These are phyloP conservation scores for Corythornis cristatus DNA, from an alignment of 2,113 vertebrate genomes.

Conservation along the genomic window DNA sequence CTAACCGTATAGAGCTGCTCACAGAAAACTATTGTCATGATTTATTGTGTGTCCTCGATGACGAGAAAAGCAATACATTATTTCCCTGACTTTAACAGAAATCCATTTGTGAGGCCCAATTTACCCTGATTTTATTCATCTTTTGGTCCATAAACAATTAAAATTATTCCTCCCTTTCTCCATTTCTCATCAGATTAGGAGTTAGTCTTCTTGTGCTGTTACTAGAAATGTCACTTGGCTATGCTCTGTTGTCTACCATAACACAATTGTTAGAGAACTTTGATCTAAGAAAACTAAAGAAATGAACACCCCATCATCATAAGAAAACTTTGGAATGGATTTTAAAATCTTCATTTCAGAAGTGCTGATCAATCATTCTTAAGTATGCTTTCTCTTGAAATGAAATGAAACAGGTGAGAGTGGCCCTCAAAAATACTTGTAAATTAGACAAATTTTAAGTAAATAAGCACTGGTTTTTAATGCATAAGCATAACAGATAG, in stretches of 20 bases:
- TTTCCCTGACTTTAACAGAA: not conserved
- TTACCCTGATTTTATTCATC: not conserved
- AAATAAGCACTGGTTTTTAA: not conserved
- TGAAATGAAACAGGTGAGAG: not conserved
- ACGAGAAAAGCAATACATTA: not conserved
- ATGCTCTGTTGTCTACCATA: not conserved
- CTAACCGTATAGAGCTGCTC: not conserved
- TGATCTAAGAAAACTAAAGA: not conserved
- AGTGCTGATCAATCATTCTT: not conserved
- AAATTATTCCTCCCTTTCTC: not conserved
- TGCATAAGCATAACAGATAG: not conserved
- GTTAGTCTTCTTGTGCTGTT: not conserved
- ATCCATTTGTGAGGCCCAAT: not conserved
- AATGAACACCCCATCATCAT: not conserved
- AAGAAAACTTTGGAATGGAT: not conserved
- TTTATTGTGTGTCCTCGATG: not conserved
- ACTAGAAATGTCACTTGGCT: not conserved
- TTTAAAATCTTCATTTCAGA: not conserved
- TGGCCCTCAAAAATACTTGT: not conserved
- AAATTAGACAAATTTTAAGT: not conserved
- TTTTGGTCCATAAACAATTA: not conserved
- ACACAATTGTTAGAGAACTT: not conserved
- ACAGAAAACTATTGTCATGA: not conserved
- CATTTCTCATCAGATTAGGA: not conserved
- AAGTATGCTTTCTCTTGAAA: not conserved